These are phyloP conservation scores for Phoenicopterus ruber DNA, from an alignment of 2,113 vertebrate genomes.

Conservation along the genomic window DNA sequence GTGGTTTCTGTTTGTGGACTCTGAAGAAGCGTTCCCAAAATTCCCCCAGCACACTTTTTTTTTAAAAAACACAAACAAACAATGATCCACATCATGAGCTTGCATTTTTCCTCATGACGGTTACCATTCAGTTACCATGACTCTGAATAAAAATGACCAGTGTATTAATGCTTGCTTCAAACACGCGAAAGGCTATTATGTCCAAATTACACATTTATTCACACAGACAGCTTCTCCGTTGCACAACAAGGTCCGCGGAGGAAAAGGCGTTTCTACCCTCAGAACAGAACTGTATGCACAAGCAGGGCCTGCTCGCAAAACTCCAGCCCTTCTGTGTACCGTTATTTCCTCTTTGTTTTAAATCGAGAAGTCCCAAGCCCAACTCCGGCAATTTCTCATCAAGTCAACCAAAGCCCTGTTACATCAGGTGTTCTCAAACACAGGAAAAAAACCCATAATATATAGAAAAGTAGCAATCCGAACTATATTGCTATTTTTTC, in stretches of 20 bases:
- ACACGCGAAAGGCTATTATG: neutral
- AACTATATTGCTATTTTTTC: neutral
- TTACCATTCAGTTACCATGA: neutral
- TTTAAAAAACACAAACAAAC: neutral
- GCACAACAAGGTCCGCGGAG: neutral
- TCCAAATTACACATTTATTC: slow-evolving; percentile 29
- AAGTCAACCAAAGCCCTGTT: neutral
- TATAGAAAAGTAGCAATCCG: neutral
- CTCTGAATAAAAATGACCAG: neutral
- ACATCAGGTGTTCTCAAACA: neutral
- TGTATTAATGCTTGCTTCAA: slow-evolving; percentile 18
- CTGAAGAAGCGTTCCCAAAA: neutral
- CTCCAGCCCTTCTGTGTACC: neutral
- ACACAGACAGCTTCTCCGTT: neutral
- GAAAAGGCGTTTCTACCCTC: neutral
- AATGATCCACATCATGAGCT: neutral
- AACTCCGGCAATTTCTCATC: neutral
- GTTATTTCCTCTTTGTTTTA: neutral
- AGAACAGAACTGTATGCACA: neutral
- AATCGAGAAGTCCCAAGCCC: neutral
- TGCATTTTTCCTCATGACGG: neutral
- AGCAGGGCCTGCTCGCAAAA: neutral
- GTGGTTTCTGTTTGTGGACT: slow-evolving; percentile 31
- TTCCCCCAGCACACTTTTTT: neutral
- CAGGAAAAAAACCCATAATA: neutral